Evolutionary conservation across 2,113 vertebrate genomes (phyloP), one percentile per base, ranked within the genome.

Genomic region (Zapornia atra): DNA sequence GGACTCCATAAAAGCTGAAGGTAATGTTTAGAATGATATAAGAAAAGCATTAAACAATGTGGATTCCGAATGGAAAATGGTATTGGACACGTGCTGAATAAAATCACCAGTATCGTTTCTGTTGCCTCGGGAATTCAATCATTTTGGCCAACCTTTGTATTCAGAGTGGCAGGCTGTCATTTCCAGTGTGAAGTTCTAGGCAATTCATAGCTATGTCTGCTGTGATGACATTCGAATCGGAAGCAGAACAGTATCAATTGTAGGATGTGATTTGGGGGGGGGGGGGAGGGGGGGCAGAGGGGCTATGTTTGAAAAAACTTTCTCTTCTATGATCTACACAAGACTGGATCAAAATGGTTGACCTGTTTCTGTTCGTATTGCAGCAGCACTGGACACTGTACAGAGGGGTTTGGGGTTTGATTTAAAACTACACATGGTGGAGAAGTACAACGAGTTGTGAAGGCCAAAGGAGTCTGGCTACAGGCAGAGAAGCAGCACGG

Each of bases 61-160:
- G 97, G 95, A 98, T 96, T 97, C 94, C 21, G 34, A 95, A 92
- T 97, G 97, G 97, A 98, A 98, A 97, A 97, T 94, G 85, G 1
- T 97, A 94, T 94, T 97, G 97, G 97, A 97, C 94, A 96, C 95
- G 90, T 98, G 97, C 97, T 97, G 97, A 98, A 98, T 98, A 98
- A 98, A 98, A 98, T 96, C 97, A 97, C 95, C 94, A 96, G 94
- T 98, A 98, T 96, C 92, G 15, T 98, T 76, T 96, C 61, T 87
- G 50, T 72, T 64, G 98, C 94, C 94, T 98, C 60, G 6, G 83
- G 88, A 90, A 92, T 96, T 86, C 57, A 86, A 7, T 98, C 95
- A 90, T 93, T 98, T 96, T 81, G 76, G 83, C 70, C 57, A 42
- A 28, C 42, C 81, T 90, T 28, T 64, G 29, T 82, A 57, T 86